Conservation (phyloP, 1,140 invertebrate species). For the fruit fly (Drosophila melanogaster) region DNA sequence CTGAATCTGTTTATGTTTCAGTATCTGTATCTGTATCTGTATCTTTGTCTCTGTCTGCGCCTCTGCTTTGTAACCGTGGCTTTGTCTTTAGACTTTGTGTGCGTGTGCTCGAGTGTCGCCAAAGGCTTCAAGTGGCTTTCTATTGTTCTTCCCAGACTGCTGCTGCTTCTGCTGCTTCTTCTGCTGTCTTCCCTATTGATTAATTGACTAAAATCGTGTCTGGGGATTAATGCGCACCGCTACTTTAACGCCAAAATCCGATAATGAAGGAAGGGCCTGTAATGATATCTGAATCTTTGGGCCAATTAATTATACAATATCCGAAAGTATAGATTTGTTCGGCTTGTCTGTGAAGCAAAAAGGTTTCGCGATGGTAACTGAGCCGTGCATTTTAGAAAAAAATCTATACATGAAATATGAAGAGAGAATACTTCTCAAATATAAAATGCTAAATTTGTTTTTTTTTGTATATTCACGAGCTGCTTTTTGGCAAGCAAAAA, state of each 20-base stretch:
- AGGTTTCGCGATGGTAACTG: background rate
- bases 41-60: constrained; percentile 11
- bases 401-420: too few relatives aligned
- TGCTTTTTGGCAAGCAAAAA: background rate
- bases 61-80: constrained; percentile 25
- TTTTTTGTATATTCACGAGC: too few relatives aligned
- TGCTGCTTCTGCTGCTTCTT: background rate
- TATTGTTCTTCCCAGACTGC: constrained; percentile 24
- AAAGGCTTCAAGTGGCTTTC: constrained; percentile 57
- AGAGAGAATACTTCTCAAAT: too few relatives aligned
- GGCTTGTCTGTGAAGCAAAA: background rate
- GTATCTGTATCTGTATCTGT: constrained; percentile 3
- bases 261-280: constrained; percentile 10
- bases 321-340: background rate
- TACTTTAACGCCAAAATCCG: constrained; percentile 21
- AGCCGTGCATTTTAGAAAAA: too few relatives aligned
- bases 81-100: constrained; percentile 9
- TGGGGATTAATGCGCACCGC: constrained; percentile 24
- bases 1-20: constrained; percentile 15
- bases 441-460: too few relatives aligned
- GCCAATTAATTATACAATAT: constrained; percentile 31
- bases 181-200: constrained; percentile 25
- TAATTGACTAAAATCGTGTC: constrained; percentile 45
- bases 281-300: constrained; percentile 33
- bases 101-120: constrained; percentile 45